Base-by-base conservation (phyloP, 2,888 invertebrate genomes). In the Acleris laterana region DNA sequence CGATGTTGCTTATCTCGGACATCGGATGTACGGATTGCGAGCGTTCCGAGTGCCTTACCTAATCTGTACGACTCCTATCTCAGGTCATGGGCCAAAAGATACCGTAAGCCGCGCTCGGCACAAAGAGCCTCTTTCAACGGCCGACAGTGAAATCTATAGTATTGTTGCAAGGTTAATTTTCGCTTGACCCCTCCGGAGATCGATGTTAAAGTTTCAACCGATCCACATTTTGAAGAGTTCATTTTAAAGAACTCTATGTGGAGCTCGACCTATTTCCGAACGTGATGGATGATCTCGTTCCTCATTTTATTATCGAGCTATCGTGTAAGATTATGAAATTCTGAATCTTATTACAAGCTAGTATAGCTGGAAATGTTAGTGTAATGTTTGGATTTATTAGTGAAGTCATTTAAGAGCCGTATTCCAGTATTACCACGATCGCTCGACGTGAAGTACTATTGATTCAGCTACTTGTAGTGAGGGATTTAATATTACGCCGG, bases 1-100 rank as follows among this genome's bases (percentile, higher is more conserved):
- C 77, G 72, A 71, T 75, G 71, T 72, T 77, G 78, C 79, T 82
- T 87, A 88, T 87, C 86, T 80, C 73, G 74, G 72, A 74, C 77
- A 83, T 84, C 83, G 77, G 78, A 82, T 81, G 79, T 79, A 79
- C 78, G 74, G 77, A 77, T 77, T 78, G 77, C 75, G 76, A 50
- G 55, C 58, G 50, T 58, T 59, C 70, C 61, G 64, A 79, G 77
- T 77, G 79, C 82, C 38, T 80, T 80, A 78, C 80, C 79, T 87
- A 86, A 87, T 89, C 86, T 87, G 75, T 81, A 78, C 78, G 73
- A 74, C 77, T 80, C 74, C 81, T 87, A 87, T 87, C 87, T 82
- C 72, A 79, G 87, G 86, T 86, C 88, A 84, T 79, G 88, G 89
- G 88, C 87, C 85, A 87, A 71, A 59, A 79, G 85, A 87, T 88